These are phyloP conservation scores for Scaeva pyrastri DNA, from an alignment of 2,888 invertebrate genomes.

Conservation along the genomic window DNA sequence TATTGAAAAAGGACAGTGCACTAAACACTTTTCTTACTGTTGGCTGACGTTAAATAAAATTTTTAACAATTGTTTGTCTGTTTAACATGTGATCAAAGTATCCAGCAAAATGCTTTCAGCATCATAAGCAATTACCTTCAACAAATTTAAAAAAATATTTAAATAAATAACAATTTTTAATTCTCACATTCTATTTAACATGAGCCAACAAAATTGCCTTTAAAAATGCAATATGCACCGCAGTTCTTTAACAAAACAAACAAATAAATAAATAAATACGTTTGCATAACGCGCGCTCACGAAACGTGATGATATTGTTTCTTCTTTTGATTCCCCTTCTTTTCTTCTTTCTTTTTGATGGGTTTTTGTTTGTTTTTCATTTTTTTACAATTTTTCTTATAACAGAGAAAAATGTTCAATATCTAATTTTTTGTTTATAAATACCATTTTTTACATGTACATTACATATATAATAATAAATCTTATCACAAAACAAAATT, in stretches of 20 bases:
- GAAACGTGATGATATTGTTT: constrained; percentile 62
- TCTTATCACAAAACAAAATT: constrained; percentile 75
- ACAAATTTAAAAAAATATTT: constrained; percentile 43
- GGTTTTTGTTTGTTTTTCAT: constrained; percentile 33
- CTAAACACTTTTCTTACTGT: constrained; percentile 19
- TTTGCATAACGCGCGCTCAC: constrained; percentile 55
- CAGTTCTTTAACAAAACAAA: constrained; percentile 35
- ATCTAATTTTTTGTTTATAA: constrained; percentile 71
- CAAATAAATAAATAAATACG: constrained; percentile 32
- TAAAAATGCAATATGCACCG: constrained; percentile 29
- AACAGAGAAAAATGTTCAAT: constrained; percentile 72
- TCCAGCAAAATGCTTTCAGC: constrained; percentile 62
- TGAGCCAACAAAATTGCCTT: constrained; percentile 56
- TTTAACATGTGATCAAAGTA: constrained; percentile 42
- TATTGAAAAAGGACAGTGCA: constrained; percentile 49
- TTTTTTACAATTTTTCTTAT: constrained; percentile 69
- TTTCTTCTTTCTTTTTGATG: constrained; percentile 47
- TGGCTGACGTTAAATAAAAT: constrained; percentile 70
- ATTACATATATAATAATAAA: constrained; percentile 73
- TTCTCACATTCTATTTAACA: constrained; percentile 57
- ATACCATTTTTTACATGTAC: constrained; percentile 74
- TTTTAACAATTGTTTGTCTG: constrained; percentile 11
- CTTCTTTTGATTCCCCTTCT: constrained; percentile 46
- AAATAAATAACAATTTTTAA: constrained; percentile 18
- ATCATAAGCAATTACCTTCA: constrained; percentile 62